Conservation (phyloP, 1,140 invertebrate genomes). For the Harlomillsia oculata region DNA sequence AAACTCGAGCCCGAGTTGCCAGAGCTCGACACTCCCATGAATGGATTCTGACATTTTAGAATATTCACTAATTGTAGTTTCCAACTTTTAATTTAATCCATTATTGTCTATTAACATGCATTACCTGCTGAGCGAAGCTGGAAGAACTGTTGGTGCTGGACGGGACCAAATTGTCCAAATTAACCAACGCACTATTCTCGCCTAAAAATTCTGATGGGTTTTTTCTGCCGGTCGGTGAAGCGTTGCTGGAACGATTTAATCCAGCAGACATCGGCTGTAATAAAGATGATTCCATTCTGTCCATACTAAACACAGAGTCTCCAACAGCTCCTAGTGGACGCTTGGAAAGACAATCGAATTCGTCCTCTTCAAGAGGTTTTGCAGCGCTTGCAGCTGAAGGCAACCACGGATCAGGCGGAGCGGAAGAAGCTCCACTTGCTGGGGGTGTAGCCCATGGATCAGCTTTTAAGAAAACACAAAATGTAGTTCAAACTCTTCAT, state of each 20-base stretch:
- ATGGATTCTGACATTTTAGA: no score
- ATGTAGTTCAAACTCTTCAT: background rate
- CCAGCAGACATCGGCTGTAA: constrained; percentile 24
- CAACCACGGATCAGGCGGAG: constrained; percentile 45
- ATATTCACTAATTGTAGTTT: no score
- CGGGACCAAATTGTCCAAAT: constrained; percentile 87
- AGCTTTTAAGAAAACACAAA: constrained; percentile 32
- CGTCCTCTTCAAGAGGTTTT: constrained; percentile 51
- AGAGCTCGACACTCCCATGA: constrained; percentile 5
- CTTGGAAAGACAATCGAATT: constrained; percentile 73
- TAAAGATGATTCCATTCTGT: constrained; percentile 49
- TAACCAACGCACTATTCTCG: constrained; percentile 85
- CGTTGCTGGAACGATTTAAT: constrained; percentile 31
- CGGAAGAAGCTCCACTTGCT: constrained; percentile 23
- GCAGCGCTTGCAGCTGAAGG: constrained; percentile 45
- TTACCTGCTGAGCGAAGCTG: no score
- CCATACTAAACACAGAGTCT: constrained; percentile 51
- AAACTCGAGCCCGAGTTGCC: constrained; percentile 28
- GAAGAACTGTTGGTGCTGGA: no score
- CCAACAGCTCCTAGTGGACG: constrained; percentile 37
- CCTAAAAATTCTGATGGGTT: constrained; percentile 87
- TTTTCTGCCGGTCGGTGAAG: constrained; percentile 51
- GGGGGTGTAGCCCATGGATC: constrained; percentile 50
- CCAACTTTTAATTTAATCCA: no score
- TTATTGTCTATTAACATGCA: no score